Conservation (phyloP, 92 coral and sea anemone species). For the Pocillopora grandis region DNA sequence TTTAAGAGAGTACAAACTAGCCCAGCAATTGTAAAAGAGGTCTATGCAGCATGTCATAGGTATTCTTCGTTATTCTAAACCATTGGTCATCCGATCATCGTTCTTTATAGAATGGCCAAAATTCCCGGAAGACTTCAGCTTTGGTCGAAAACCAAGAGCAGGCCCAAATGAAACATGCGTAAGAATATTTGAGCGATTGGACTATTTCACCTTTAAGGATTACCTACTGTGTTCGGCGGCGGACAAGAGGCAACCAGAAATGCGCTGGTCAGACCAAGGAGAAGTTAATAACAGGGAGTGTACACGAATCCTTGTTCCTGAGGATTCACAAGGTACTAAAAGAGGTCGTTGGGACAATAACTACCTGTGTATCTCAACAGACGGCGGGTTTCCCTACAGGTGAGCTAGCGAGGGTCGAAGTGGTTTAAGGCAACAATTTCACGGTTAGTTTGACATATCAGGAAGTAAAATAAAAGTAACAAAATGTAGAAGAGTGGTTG, state of each 20-base stretch:
- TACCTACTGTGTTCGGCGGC: constrained; percentile 78
- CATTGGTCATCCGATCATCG: background rate
- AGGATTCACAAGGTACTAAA: constrained; percentile 36
- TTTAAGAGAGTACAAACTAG: too few species aligned
- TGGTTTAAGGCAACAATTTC: too few species aligned
- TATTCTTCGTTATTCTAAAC: too few species aligned
- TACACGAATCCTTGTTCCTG: constrained; percentile 70
- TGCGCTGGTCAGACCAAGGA: constrained; percentile 83
- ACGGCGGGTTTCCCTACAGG: constrained; percentile 77
- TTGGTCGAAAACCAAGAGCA: constrained; percentile 57
- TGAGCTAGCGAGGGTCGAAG: constrained; percentile 10
- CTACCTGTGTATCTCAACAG: constrained; percentile 69
- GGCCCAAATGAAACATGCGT: constrained; percentile 65
- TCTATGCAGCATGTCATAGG: too few species aligned
- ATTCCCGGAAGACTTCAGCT: constrained; percentile 85
- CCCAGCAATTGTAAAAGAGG: too few species aligned
- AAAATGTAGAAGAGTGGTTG: too few species aligned
- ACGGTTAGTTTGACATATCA: too few species aligned
- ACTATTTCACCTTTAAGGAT: constrained; percentile 65
- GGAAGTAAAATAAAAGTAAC: too few species aligned
- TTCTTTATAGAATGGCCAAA: constrained; percentile 80
- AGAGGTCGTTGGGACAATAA: constrained; percentile 78
- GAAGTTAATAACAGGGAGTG: constrained; percentile 63
- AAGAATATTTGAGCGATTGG: constrained; percentile 73
- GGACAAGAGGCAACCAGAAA: constrained; percentile 72